Base-by-base conservation (phyloP, 2,888 invertebrate species). In the Eupithecia inturbata region DNA sequence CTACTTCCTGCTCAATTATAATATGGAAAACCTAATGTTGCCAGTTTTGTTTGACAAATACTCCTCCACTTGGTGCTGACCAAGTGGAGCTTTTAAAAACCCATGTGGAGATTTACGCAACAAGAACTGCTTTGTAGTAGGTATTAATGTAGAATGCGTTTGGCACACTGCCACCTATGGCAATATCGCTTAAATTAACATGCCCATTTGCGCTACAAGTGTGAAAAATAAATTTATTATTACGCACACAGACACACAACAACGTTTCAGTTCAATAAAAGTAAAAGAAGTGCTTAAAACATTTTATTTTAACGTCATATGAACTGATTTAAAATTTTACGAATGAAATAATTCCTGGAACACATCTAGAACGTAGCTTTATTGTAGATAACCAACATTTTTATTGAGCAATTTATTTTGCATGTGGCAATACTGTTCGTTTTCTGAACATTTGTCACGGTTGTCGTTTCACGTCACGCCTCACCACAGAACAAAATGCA, bases 161-260 rank as follows among this genome's bases (percentile, higher is more conserved):
- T 88, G 88, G 87, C 87, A 84, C 73, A 70, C 80, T 67, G 85
- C 87, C 88, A 87, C 83, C 82, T 84, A 74, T 79, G 77, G 83
- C 78, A 79, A 83, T 83, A 83, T 81, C 83, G 83, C 82, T 82
- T 83, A 77, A 84, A 84, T 85, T 83, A 83, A 85, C 84, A 84
- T 84, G 81, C 80, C 84, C 81, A 82, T 84, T 84, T 79, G 80
- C 77, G 81, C 82, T 83, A 80, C 79, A 79, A 81, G 80, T 82
- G 80, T 79, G 79, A 80, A 81, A 80, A 75, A 70, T 79, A 77
- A 80, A 76, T 71, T 68, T 70, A 72, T 68, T 74, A 66, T 19
- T 36, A 33, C 69, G 67, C 69, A 74, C 22, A 28, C 71, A 53
- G 67, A 26, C 26, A 57, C 57, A 57, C n/a, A 22, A n/a, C 49